These are phyloP conservation scores for Notodonta dromedarius DNA, from an alignment of 2,888 invertebrate species.

Conservation along the genomic window DNA sequence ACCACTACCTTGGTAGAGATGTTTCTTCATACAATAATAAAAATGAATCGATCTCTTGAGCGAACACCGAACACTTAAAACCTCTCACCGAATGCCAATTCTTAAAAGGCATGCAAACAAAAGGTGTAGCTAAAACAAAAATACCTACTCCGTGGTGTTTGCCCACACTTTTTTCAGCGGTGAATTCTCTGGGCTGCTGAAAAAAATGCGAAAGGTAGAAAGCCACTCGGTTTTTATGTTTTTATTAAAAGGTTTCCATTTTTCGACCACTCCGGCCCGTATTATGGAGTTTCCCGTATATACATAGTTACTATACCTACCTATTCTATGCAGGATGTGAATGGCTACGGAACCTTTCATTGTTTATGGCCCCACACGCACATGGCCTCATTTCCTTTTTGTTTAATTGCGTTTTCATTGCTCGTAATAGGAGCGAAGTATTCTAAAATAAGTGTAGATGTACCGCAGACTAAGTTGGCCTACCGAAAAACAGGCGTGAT, in stretches of 20 bases:
- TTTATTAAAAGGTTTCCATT: slow-evolving; percentile 5
- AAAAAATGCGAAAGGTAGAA: background rate
- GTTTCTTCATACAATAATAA: slow-evolving; percentile 5
- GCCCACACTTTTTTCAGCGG: slow-evolving; percentile 2
- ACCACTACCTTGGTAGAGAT: no score
- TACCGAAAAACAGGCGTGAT: no score
- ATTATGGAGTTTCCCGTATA: background rate
- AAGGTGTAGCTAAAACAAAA: background rate
- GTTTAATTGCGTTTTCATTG: no score
- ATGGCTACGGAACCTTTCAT: no score
- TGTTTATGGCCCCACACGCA: no score
- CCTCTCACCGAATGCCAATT: background rate
- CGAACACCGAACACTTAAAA: slow-evolving; percentile 4
- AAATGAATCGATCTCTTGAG: slow-evolving; percentile 9
- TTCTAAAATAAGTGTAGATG: no score
- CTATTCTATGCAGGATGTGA: no score
- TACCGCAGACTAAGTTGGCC: no score
- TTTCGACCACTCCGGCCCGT: background rate
- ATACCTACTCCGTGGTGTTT: background rate
- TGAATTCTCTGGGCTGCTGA: background rate
- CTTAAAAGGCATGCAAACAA: slow-evolving; percentile 5
- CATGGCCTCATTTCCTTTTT: no score
- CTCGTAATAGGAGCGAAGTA: no score
- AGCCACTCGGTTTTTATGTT: slow-evolving; percentile 2
- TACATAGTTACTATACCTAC: background rate